Conservation (phyloP, 2,888 invertebrate genomes). For the Diadegma fenestrale region DNA sequence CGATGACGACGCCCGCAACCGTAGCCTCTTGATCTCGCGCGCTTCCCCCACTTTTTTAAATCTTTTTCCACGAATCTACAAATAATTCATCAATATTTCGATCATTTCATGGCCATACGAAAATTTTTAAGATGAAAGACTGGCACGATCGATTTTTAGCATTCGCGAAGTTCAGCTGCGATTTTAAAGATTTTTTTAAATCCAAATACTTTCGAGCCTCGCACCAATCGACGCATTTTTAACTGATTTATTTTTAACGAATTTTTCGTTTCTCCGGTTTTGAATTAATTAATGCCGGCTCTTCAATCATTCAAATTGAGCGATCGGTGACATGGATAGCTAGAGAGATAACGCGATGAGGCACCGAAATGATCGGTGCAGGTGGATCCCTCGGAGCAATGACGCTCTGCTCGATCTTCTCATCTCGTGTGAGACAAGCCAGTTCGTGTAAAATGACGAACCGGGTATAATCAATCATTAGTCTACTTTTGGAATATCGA, state of each 20-base stretch:
- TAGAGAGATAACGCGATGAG: constrained; percentile 40
- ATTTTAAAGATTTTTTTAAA: too few relatives aligned
- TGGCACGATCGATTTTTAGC: too few relatives aligned
- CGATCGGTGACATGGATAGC: constrained; percentile 10
- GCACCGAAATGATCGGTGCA: constrained; percentile 61
- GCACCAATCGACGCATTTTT: neutral
- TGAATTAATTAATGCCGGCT: constrained; percentile 7
- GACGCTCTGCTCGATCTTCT: constrained; percentile 9
- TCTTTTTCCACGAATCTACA: neutral
- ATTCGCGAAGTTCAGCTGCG: too few relatives aligned
- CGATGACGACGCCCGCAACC: neutral
- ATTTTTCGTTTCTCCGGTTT: neutral
- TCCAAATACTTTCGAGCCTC: neutral
- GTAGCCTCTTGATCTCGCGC: constrained; percentile 47
- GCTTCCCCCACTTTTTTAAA: constrained; percentile 47
- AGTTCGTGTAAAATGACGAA: constrained; percentile 48
- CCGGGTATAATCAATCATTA: constrained; percentile 57
- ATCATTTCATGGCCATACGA: neutral
- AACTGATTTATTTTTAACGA: neutral
- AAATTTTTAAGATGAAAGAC: too few relatives aligned
- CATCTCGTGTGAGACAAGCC: constrained; percentile 22
- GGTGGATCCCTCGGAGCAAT: constrained; percentile 48
- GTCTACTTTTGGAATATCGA: constrained; percentile 48
- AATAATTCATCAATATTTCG: neutral
- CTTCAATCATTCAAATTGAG: constrained; percentile 49